Base-by-base conservation (phyloP, 2,888 invertebrate genomes). In the Mimas tiliae region DNA sequence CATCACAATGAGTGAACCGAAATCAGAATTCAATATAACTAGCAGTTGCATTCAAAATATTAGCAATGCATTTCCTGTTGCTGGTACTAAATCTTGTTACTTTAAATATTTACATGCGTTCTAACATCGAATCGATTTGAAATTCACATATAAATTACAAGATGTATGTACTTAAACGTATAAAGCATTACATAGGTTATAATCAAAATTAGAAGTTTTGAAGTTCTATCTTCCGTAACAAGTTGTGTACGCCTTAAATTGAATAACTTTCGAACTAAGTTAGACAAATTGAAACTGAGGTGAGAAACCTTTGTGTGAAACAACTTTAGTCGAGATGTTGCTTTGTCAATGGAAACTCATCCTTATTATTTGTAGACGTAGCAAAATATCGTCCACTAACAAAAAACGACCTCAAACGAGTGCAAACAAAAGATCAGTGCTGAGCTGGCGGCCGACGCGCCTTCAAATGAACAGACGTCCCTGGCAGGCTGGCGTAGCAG, bases 401-500 rank as follows among this genome's bases (percentile, higher is more conserved):
- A 58, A 58, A 45, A 58, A n/a, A 63, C 14, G 27, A 16, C 47
- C 21, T 47, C 27, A 47, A 33, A 45, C 14, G 47, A 47, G 62
- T 33, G 21, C 62, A 45, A 65, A 70, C 68, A 72, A 72, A 68
- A 62, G 66, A 67, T 65, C 42, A 63, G 50, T 67, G 69, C 67
- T 67, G 68, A 69, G 67, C 65, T 68, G 67, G 70, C 64, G 66
- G 34, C 42, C 50, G 64, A 52, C 52, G 63, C 58, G 48, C 34
- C 51, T 65, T 65, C 64, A 62, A 68, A 69, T 68, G 62, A 69
- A 50, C 58, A 65, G 65, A 68, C 55, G 48, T 47, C 33, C 33
- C 66, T 63, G 63, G 67, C 66, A 67, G 52, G 62, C 45, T 27
- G 42, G 45, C 50, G 63, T 52, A 55, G 63, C 19, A 66, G 45